Evolutionary conservation across 2,797 vertebrate species (phyloP).

Genomic region (Furcifer pardalis): DNA sequence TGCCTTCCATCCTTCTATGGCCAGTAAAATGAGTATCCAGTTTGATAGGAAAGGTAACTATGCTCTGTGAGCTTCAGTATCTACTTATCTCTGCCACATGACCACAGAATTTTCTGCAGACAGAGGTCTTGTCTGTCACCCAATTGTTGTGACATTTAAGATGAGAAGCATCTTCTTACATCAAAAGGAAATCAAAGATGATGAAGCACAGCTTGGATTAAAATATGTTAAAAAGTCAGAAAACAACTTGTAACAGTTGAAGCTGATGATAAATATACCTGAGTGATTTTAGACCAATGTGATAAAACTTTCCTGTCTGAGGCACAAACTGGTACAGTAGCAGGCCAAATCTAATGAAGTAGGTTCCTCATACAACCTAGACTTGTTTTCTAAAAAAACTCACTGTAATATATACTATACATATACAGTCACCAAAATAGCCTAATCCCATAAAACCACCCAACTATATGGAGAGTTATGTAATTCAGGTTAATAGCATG

Average conservation of each 20-base stretch:
- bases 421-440: neutral
- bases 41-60: too few species aligned
- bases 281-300: constrained; percentile 8
- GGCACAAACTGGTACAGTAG: neutral
- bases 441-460: neutral
- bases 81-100: too few species aligned
- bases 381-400: too few species aligned
- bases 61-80: too few species aligned
- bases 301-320: neutral
- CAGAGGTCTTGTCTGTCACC: neutral
- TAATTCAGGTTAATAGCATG: neutral
- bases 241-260: constrained; percentile 8
- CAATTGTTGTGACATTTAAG: neutral
- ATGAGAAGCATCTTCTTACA: too few species aligned
- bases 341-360: too few species aligned
- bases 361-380: too few species aligned
- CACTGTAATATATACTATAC: neutral
- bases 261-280: neutral
- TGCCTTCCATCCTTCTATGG: too few species aligned
- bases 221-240: neutral
- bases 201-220: neutral
- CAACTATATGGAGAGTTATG: neutral
- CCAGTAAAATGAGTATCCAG: too few species aligned
- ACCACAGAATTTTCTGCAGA: too few species aligned
- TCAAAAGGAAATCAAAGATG: neutral